These are phyloP conservation scores for Xenopus tropicalis DNA, from an alignment of 2,113 vertebrate species.

Conservation along the genomic window DNA sequence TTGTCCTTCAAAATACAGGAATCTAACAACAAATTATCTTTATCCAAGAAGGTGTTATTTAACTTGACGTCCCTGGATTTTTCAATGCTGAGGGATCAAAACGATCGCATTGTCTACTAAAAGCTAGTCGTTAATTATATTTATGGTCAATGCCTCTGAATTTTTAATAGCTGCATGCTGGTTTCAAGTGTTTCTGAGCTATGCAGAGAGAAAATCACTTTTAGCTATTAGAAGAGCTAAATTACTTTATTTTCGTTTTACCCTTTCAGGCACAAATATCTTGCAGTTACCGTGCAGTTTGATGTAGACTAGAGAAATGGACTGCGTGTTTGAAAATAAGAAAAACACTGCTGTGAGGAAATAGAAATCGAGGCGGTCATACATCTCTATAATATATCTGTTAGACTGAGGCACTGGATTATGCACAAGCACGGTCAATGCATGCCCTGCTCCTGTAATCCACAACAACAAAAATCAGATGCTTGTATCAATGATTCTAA, in stretches of 20 bases:
- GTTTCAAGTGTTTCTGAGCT: constrained; percentile 34
- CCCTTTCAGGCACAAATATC: not conserved
- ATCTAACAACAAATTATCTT: constrained; percentile 23
- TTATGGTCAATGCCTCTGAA: constrained; percentile 43
- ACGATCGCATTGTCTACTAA: constrained; percentile 34
- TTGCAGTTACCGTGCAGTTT: no score
- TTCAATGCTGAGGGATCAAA: constrained; percentile 37
- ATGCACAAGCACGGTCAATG: no score
- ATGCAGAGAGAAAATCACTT: constrained; percentile 17
- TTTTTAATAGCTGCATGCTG: constrained; percentile 42
- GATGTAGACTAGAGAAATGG: no score
- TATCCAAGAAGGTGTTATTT: constrained; percentile 41
- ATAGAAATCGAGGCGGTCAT: no score
- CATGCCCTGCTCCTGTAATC: no score
- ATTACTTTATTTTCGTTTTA: constrained; percentile 21
- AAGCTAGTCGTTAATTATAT: constrained; percentile 43
- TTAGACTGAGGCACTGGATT: no score
- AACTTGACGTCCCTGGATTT: constrained; percentile 29
- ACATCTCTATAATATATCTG: no score
- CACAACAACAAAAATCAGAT: no score
- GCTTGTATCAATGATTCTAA: no score
- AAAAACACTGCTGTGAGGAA: no score
- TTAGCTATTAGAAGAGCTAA: constrained; percentile 15
- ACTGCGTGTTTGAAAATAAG: no score
- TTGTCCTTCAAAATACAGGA: constrained; percentile 22